These are phyloP conservation scores for Odocoileus virginianus DNA, from an alignment of 2,113 vertebrate species.

Conservation along the genomic window DNA sequence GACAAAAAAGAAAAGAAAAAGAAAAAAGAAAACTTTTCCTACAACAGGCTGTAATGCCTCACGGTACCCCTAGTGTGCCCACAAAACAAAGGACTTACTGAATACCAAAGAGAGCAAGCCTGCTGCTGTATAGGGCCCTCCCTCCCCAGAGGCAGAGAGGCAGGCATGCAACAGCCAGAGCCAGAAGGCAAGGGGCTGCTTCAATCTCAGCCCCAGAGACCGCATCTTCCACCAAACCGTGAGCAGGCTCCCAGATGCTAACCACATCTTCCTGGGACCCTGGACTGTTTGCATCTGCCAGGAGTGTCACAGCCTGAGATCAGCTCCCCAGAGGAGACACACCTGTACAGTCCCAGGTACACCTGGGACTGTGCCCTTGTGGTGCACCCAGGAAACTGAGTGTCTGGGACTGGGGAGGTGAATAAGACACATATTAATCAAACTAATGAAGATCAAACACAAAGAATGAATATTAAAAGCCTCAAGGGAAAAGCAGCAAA, in stretches of 20 bases:
- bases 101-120: background rate
- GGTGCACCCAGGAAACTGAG: background rate
- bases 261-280: background rate
- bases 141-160: background rate
- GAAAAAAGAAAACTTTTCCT: background rate
- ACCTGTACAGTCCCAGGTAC: too few relatives aligned
- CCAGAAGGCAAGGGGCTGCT: background rate
- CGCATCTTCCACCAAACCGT: background rate
- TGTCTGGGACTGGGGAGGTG: background rate
- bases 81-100: background rate
- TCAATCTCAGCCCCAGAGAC: background rate
- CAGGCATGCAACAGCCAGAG: background rate
- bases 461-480: background rate
- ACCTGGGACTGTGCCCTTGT: background rate
- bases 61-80: accelerated
- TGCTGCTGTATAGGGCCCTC: background rate
- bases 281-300: background rate
- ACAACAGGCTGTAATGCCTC: background rate
- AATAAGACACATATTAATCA: background rate
- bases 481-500: background rate
- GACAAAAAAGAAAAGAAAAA: background rate
- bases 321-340: background rate
- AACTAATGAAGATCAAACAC: background rate
- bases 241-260: too few relatives aligned
- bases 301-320: background rate